phyloP scores from a whole-genome alignment of 2,797 vertebrate species.

The Crax fasciolata region DNA sequence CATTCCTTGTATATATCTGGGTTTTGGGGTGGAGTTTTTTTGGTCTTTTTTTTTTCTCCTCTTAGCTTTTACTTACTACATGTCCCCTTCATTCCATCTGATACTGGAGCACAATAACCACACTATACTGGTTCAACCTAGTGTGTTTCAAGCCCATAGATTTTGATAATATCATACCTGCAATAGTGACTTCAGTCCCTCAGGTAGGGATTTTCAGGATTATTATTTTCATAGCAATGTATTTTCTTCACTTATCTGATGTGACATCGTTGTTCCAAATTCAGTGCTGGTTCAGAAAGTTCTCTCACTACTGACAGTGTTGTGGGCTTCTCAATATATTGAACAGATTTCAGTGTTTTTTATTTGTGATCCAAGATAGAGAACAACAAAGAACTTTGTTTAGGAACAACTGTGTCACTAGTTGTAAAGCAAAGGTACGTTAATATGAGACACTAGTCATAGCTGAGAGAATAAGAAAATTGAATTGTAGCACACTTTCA shows the following conservation, averaged over 20 bases:
- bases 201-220: not conserved
- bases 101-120: not conserved
- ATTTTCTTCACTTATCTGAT: not conserved
- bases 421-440: not conserved
- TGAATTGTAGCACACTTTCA: not conserved
- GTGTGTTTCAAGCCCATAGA: not conserved
- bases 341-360: not conserved
- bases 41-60: not conserved
- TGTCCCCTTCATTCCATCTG: not conserved
- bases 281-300: not conserved
- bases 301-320: not conserved
- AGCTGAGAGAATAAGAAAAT: not conserved
- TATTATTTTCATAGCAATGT: not conserved
- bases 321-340: not conserved
- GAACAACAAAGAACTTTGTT: not conserved
- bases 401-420: not conserved
- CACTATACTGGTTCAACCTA: not conserved
- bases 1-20: not conserved
- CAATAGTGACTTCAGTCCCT: not conserved
- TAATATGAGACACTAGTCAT: not conserved
- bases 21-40: not conserved
- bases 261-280: not conserved
- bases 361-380: not conserved
- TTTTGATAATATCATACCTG: not conserved
- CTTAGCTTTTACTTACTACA: not conserved